Percentiles rank a stretch among this genome's conserved stretches.
Evolutionary conservation across 2,113 vertebrate genomes (phyloP).

Genomic region (Coptodon rendalli): DNA sequence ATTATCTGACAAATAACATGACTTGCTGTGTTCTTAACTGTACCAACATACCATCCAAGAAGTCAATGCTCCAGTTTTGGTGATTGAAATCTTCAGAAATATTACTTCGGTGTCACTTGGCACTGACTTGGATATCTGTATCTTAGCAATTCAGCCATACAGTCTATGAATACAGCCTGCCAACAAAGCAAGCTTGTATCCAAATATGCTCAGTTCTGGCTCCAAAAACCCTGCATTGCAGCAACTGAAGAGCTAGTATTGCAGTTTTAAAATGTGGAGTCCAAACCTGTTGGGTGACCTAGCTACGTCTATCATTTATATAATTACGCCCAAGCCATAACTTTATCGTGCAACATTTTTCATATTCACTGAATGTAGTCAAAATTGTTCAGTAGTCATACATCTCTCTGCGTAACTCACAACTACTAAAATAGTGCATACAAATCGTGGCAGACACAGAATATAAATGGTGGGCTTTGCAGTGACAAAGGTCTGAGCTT

Average conservation of each 20-base stretch:
- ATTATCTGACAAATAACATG: neutral
- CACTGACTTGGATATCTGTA: neutral
- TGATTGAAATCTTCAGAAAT: neutral
- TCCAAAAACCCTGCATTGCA: no score
- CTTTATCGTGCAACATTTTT: rapidly evolving
- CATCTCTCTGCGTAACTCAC: neutral
- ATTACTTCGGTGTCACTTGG: neutral
- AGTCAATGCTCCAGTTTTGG: neutral
- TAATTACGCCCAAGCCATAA: rapidly evolving
- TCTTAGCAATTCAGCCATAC: neutral
- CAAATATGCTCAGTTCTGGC: neutral
- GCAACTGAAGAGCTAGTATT: neutral
- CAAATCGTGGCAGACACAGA: neutral
- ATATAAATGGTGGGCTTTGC: neutral
- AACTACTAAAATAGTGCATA: neutral
- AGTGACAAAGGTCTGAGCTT: neutral
- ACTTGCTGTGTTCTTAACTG: neutral
- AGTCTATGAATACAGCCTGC: neutral
- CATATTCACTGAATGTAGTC: neutral
- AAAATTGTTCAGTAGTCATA: neutral
- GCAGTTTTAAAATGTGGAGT: neutral
- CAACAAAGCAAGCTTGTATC: neutral
- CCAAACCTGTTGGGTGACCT: neutral
- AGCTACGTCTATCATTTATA: neutral
- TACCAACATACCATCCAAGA: neutral